Percentiles rank a stretch among this genome's conserved stretches.
Conservation (phyloP, 2,797 vertebrate genomes). For the Halcyon leucocephala region DNA sequence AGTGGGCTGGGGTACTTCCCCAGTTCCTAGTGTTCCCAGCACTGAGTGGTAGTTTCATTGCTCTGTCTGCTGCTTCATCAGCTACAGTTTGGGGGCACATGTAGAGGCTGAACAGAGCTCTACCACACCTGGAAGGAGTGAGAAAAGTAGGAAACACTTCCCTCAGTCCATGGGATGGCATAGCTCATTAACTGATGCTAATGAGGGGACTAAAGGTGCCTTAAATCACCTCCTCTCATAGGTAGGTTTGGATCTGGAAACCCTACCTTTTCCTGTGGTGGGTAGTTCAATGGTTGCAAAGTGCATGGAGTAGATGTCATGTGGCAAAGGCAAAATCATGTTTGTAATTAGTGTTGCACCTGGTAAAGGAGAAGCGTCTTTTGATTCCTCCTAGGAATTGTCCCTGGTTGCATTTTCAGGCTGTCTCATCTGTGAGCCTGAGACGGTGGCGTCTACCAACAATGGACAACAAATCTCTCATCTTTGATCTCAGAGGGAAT, state of each 20-base stretch:
- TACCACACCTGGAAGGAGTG: too few relatives aligned
- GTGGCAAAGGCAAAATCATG: not conserved
- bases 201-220: not conserved
- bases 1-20: not conserved
- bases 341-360: not conserved
- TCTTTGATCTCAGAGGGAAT: not conserved
- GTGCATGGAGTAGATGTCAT: not conserved
- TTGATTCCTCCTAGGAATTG: not conserved
- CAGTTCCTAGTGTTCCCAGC: not conserved
- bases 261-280: not conserved
- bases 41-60: not conserved
- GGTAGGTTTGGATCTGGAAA: not conserved
- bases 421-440: not conserved
- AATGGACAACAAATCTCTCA: not conserved
- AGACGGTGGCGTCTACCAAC: not conserved
- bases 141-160: not conserved
- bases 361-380: not conserved
- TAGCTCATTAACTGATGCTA: not conserved
- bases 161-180: not conserved
- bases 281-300: not conserved
- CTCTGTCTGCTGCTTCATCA: not conserved
- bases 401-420: not conserved
- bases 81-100: not conserved
- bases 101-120: not conserved
- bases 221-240: not conserved